Percentiles rank a stretch among this genome's conserved stretches.
Evolutionary conservation across 2,113 vertebrate genomes (phyloP).

Genomic region (Alligator sinensis): DNA sequence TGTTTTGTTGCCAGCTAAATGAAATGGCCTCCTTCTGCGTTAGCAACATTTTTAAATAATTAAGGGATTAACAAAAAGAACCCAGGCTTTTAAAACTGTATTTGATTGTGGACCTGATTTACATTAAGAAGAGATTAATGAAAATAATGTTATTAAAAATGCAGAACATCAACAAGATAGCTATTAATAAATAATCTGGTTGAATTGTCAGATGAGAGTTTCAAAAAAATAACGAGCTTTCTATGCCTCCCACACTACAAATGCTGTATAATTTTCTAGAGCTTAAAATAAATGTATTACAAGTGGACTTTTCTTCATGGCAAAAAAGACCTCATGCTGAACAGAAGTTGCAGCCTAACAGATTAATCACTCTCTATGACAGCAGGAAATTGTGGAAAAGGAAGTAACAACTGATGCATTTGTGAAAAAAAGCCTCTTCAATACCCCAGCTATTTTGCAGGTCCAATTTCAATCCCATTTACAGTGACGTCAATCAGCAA

Average conservation of each 20-base stretch:
- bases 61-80: slow-evolving; percentile 73
- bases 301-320: slow-evolving; percentile 73
- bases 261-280: slow-evolving; percentile 68
- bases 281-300: slow-evolving; percentile 68
- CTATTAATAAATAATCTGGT: slow-evolving; percentile 80
- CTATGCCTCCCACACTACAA: slow-evolving; percentile 75
- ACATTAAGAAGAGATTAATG: slow-evolving; percentile 76
- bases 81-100: slow-evolving; percentile 72
- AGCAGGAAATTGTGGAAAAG: slow-evolving; percentile 21
- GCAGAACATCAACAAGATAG: slow-evolving; percentile 78
- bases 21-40: slow-evolving; percentile 69
- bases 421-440: slow-evolving; percentile 39
- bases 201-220: slow-evolving; percentile 78
- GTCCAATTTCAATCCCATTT: slow-evolving; percentile 43
- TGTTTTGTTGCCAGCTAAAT: slow-evolving; percentile 74
- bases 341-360: slow-evolving; percentile 63
- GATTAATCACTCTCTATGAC: slow-evolving; percentile 28
- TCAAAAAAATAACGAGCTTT: slow-evolving; percentile 76
- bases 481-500: slow-evolving; percentile 58
- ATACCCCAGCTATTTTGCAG: slow-evolving; percentile 45
- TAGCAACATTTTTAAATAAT: slow-evolving; percentile 75
- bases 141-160: slow-evolving; percentile 80
- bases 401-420: slow-evolving; percentile 22
- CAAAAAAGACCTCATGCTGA: slow-evolving; percentile 58
- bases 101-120: slow-evolving; percentile 75